These are phyloP conservation scores for Hypocryptadius cinnamomeus DNA, from an alignment of 2,113 vertebrate genomes.

Conservation along the genomic window DNA sequence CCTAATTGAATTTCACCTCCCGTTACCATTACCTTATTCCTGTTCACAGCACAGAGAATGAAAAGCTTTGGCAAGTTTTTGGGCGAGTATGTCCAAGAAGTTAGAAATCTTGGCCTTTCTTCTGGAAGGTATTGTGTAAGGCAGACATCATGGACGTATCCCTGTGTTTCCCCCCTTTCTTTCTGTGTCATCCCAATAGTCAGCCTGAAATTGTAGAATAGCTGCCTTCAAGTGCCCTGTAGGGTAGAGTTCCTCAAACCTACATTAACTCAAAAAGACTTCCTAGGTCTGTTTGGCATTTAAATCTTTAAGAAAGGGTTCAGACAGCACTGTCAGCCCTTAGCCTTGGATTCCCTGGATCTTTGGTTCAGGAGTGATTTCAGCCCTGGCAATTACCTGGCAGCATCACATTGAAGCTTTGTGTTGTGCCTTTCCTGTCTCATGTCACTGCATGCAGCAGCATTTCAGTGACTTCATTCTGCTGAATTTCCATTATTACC, in stretches of 20 bases:
- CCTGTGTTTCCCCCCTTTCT: background rate
- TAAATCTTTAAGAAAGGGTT: background rate
- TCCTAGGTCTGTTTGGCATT: background rate
- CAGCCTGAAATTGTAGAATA: background rate
- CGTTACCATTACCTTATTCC: slow-evolving; percentile 50
- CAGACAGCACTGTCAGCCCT: background rate
- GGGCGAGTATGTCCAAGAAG: slow-evolving; percentile 28
- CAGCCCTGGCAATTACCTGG: background rate
- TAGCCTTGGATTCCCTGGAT: background rate
- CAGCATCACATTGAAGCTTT: background rate
- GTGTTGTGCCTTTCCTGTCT: background rate
- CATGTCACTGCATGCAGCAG: background rate
- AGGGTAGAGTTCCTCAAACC: background rate
- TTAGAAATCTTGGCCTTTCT: slow-evolving; percentile 41
- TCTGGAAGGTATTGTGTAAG: slow-evolving; percentile 58
- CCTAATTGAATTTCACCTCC: slow-evolving; percentile 50
- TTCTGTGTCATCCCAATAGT: background rate
- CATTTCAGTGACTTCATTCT: background rate
- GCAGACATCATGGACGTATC: slow-evolving; percentile 10
- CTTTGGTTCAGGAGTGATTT: background rate
- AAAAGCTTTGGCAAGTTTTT: slow-evolving; percentile 48
- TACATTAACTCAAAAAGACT: background rate
- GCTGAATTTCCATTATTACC: background rate
- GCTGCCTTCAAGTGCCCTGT: background rate
- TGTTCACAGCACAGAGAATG: slow-evolving; percentile 27